phyloP scores from a whole-genome alignment of 2,113 vertebrate species.

The Paracyprichromis sp. region DNA sequence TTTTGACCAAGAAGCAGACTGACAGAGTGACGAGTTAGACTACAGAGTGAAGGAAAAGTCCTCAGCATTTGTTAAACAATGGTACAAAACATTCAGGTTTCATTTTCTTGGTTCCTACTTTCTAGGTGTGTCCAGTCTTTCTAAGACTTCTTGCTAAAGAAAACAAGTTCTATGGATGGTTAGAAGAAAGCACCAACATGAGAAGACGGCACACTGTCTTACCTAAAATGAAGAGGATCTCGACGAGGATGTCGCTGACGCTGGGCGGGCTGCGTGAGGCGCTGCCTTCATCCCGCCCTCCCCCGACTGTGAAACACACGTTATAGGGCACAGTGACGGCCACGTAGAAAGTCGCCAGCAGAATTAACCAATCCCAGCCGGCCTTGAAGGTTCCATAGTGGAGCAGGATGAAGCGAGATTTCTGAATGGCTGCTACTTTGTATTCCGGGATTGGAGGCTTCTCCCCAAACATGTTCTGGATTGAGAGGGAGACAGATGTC shows the following conservation, averaged over 20 bases:
- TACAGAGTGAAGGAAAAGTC: neutral
- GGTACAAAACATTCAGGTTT: neutral
- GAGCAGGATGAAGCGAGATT: slow-evolving; percentile 78
- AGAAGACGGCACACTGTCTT: neutral
- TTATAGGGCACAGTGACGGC: slow-evolving; percentile 81
- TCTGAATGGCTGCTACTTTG: slow-evolving; percentile 81
- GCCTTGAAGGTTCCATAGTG: slow-evolving; percentile 82
- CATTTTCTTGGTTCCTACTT: neutral
- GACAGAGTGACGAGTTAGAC: neutral
- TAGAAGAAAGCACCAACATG: neutral
- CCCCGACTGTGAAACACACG: slow-evolving; percentile 73
- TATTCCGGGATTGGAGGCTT: slow-evolving; percentile 80
- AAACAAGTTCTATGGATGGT: neutral
- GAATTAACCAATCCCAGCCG: slow-evolving; percentile 80
- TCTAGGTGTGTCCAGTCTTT: neutral
- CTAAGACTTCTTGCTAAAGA: neutral
- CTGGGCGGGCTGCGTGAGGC: slow-evolving; percentile 68
- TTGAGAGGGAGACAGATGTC: neutral
- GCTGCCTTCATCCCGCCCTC: slow-evolving; percentile 62
- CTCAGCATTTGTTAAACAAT: neutral
- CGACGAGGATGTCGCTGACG: slow-evolving; percentile 78
- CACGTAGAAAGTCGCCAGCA: slow-evolving; percentile 81
- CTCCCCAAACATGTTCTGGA: slow-evolving; percentile 78
- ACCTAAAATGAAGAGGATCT: slow-evolving; percentile 80
- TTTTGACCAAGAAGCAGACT: neutral